A percentile compares a stretch with the other conserved stretches of the same genome.
Conservation (phyloP, 2,797 vertebrate genomes). For the Antennarius maculatus region DNA sequence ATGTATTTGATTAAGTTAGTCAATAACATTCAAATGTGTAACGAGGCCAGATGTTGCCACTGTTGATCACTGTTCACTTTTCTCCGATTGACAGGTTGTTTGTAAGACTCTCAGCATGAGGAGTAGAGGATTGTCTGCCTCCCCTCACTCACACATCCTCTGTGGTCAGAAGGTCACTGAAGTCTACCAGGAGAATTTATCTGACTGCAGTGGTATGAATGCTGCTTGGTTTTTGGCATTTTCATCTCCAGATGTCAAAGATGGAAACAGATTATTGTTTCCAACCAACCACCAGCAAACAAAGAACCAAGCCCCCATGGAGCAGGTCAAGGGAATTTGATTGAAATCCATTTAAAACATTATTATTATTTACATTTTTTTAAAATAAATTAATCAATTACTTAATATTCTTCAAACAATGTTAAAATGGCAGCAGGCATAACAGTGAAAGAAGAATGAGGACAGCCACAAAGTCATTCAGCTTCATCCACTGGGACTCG, state of each 20-base stretch:
- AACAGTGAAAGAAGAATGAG: not conserved
- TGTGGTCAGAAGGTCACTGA: slow-evolving; percentile 74
- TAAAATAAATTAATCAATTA: too few relatives aligned
- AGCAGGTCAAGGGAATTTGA: too few relatives aligned
- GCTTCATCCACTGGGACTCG: too few relatives aligned
- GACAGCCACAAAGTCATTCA: not conserved
- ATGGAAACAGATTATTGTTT: too few relatives aligned
- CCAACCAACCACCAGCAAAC: too few relatives aligned
- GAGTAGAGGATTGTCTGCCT: slow-evolving; percentile 68
- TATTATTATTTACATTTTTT: too few relatives aligned
- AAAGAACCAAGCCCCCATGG: too few relatives aligned
- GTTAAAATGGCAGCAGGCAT: too few relatives aligned
- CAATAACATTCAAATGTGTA: slow-evolving; percentile 17
- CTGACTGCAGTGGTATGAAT: not conserved
- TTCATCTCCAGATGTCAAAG: too few relatives aligned
- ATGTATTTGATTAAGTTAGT: slow-evolving; percentile 28
- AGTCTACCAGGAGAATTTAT: slow-evolving; percentile 42
- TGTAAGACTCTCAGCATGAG: slow-evolving; percentile 56
- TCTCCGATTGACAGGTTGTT: slow-evolving; percentile 54
- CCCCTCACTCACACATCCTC: slow-evolving; percentile 79
- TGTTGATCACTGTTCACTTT: slow-evolving; percentile 57
- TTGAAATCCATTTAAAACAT: too few relatives aligned
- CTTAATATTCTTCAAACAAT: too few relatives aligned
- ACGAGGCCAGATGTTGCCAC: slow-evolving; percentile 46
- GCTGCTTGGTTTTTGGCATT: not conserved